Evolutionary conservation across 2,113 vertebrate species (phyloP), one percentile per base, ranked within the genome.

Genomic region (Eleginops maclovinus): DNA sequence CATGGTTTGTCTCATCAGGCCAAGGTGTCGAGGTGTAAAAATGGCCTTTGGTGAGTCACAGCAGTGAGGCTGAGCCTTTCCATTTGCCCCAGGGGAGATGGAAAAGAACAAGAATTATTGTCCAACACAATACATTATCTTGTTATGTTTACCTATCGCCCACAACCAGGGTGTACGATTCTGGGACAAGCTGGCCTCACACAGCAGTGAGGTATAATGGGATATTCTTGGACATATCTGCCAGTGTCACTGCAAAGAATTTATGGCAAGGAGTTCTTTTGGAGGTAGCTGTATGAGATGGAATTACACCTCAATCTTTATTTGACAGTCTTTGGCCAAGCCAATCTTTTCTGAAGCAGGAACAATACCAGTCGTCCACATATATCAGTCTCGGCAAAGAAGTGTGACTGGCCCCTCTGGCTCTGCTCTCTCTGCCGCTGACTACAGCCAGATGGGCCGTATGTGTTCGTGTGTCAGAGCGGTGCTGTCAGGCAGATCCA

Each of bases 11-110:
- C 81, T 89, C 89, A 88, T 89, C 83, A 81, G 78, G 74, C 87
- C 87, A 77, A 80, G 87, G 87, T 91, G 88, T 80, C 31, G 65
- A 90, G 84, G 90, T 93, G 87, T 91, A 87, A 91, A 93, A 93
- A 88, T 79, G 89, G 85, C 89, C 87, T 85, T 76, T 81, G 77
- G 86, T 89, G 82, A 91, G 81, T 90, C 87, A 86, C 81, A 61
- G 84, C 64, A 28, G 77, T 61, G 72, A 77, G 69, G 58, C 56
- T 58, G 46, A 90, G 82, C 72, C 82, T 85, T 84, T 66, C 68
- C 56, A 51, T 84, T 83, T 79, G 36, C 70, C 72, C 54, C 67
- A 53, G 69, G 60, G 62, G 72, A 85, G 65, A 81, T 64, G 62
- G 77, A 75, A 67, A 82, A 76, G 64, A 86, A 86, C 55, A 73